Base-by-base conservation (phyloP, 1,140 invertebrate species). In the Procambarus virginalis region DNA sequence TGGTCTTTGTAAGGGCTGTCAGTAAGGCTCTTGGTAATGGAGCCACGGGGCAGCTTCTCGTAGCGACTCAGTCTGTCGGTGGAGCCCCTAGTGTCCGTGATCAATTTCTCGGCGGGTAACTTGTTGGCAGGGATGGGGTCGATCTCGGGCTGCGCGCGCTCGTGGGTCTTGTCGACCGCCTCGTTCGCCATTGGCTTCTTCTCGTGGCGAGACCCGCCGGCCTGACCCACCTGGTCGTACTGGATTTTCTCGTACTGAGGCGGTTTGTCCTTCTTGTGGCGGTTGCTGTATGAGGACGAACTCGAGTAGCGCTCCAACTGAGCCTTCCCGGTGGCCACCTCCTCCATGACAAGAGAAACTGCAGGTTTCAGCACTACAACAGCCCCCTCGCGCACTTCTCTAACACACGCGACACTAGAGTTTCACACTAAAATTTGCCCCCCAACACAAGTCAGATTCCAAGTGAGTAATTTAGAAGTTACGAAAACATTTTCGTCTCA, bases 231-330 rank as follows among this genome's bases (percentile, higher is more conserved):
- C 49, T 82, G 86, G 68, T 89, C 86, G 68, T 82, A 76, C 10
- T 83, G 87, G 80, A 89, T 89, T 73, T 89, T 89, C 48, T 89
- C 87, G 75, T 89, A 89, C 87, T 89, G 80, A 0, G 87, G 87
- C 34, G 87, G 87, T 5, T 73, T 80, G 87, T 89, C 87, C 12
- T 48, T 12, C 49, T 87, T 87, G 86, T 75, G 46, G 14, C 70
- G 70, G 14, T 45, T 60, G 22, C 58, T 81, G 80, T 76, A 60
- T 3, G 49, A 73, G n/a, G 85, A 55, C 10, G 22, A 55, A 34
- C 60, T 87, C 1, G 85, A 87, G 77, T 80, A 87, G 34, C 85
- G 58, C 34, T 87, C 78, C 77, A 80, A 2, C 77, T 79, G 85
- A 20, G 70, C 3, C 64, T 81, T 87, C 0, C 46, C 78, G 22